phyloP scores from a whole-genome alignment of 1,140 invertebrate species.

The Diuraphis noxia region DNA sequence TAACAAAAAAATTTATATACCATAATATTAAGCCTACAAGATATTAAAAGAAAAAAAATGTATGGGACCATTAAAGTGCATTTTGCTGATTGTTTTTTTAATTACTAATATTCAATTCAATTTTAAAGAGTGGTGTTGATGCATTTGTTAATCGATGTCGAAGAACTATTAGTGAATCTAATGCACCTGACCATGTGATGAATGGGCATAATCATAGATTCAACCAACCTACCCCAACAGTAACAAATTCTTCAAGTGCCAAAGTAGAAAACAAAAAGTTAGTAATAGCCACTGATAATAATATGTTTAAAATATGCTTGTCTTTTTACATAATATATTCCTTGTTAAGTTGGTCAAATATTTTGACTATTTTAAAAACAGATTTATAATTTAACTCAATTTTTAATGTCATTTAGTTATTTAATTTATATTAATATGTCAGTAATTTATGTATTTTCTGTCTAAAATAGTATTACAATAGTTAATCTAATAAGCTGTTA shows the following conservation, averaged over 20 bases:
- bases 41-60: too few relatives aligned
- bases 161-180: slow-evolving; percentile 18
- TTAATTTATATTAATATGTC: not conserved
- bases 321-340: not conserved
- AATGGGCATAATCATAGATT: slow-evolving; percentile 19
- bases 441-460: not conserved
- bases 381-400: not conserved
- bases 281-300: not conserved
- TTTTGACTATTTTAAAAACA: not conserved
- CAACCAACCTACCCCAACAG: not conserved
- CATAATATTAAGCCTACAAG: too few relatives aligned
- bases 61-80: too few relatives aligned
- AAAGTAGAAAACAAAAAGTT: slow-evolving; percentile 38
- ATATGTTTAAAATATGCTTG: not conserved
- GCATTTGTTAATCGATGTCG: slow-evolving; percentile 6
- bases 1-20: too few relatives aligned
- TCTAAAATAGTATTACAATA: not conserved
- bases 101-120: not conserved
- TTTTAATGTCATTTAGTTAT: not conserved
- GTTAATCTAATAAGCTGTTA: not conserved
- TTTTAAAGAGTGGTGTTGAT: slow-evolving; percentile 39
- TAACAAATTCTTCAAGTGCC: not conserved
- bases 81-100: not conserved
- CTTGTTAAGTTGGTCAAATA: not conserved
- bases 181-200: not conserved